Conservation (phyloP, 2,797 vertebrate genomes). For the Tokudaia muenninki region DNA sequence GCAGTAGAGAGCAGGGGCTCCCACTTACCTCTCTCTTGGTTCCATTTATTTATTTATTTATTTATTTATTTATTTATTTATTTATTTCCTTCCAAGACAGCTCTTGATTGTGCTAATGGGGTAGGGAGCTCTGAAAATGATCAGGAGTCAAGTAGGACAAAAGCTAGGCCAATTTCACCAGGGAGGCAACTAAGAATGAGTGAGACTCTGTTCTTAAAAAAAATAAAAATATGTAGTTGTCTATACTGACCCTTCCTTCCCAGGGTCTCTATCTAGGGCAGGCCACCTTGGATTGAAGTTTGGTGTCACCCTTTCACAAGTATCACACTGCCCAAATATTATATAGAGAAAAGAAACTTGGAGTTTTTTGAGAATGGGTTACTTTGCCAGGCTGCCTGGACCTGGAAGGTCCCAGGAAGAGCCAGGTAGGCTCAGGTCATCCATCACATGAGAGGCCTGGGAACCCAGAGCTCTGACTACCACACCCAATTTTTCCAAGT, state of each 20-base stretch:
- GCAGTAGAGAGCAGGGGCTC: background rate
- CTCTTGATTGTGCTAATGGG: constrained; percentile 1
- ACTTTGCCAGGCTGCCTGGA: constrained; percentile 39
- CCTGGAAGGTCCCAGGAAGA: constrained; percentile 54
- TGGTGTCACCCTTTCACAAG: background rate
- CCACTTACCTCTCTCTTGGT: background rate
- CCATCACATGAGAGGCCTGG: background rate
- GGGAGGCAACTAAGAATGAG: background rate
- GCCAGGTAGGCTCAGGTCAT: constrained; percentile 1
- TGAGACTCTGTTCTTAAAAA: background rate
- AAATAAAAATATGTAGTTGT: background rate
- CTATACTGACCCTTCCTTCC: constrained; percentile 23
- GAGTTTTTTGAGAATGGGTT: constrained; percentile 50
- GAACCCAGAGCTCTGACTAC: background rate
- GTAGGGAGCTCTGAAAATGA: background rate
- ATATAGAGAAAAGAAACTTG: constrained; percentile 33
- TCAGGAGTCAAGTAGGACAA: background rate
- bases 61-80: background rate
- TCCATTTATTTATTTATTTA: background rate
- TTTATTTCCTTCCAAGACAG: background rate
- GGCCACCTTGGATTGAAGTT: constrained; percentile 4
- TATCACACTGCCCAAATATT: background rate
- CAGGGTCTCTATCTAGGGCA: background rate
- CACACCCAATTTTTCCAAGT: constrained; percentile 42
- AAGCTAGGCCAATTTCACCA: background rate